Evolutionary conservation across 2,113 vertebrate species (phyloP), one percentile per base, ranked within the genome.

Genomic region (Halichoerus grypus): DNA sequence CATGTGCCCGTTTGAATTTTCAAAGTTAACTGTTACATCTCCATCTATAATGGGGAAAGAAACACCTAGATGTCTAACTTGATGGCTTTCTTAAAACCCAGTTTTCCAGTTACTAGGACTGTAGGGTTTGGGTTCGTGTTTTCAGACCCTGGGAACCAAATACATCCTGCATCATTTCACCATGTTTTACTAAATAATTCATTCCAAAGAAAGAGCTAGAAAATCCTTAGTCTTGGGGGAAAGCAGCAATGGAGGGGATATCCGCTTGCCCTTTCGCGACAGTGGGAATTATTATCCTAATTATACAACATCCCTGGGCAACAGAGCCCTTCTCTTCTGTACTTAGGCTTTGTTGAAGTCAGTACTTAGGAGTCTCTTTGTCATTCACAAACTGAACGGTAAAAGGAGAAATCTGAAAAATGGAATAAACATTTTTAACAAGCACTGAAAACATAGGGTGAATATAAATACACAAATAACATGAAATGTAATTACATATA

Each of bases 1-100:
- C 5, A 99, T 99, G 86, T 99, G 99, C 88, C 99, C 99, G 88
- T 99, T 99, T 98, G 99, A 99, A 95, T 98, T 99, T 99, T 99
- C 99, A 98, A 99, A 99, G 98, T 98, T 99, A 98, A 99, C 98
- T 72, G 99, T 98, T 98, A 99, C 97, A 97, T 99, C 98, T 97
- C 99, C 98, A 98, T 99, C 99, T 99, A 98, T 97, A 99, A 98
- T 53, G 21, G 98, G 97, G 98, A 98, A 97, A 94, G 85, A 98
- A 97, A 98, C 95, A 98, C 95, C 93, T 98, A 94, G 81, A 93
- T 98, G 95, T 97, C 97, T 92, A 97, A 76, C 94, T 97, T 97
- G 98, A 96, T 46, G 91, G 93, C 63, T 97, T 98, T 89, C 59
- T 98, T 92, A 92, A 95, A 81, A 95, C 76, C 53, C 69, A 39